phyloP scores from a whole-genome alignment of 2,797 vertebrate species.

The Platalea minor region DNA sequence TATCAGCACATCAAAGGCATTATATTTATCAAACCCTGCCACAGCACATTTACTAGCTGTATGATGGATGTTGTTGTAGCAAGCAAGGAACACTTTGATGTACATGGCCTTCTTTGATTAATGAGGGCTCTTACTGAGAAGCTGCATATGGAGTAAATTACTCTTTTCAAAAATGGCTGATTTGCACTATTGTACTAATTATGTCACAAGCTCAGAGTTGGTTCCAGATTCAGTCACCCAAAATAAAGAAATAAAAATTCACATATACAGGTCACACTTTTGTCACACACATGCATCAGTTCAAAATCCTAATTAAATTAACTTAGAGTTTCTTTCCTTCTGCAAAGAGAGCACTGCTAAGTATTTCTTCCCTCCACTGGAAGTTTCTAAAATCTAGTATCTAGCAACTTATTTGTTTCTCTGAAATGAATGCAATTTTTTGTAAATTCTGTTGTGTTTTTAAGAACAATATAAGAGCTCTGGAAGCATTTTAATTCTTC shows the following conservation, averaged over 20 bases:
- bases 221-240: slow-evolving; percentile 72
- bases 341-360: not conserved
- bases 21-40: slow-evolving; percentile 77
- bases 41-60: slow-evolving; percentile 74
- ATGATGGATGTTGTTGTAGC: slow-evolving; percentile 81
- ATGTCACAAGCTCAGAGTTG: slow-evolving; percentile 80
- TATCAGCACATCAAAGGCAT: slow-evolving; percentile 78
- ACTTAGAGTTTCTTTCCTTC: slow-evolving; percentile 10
- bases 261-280: slow-evolving; percentile 53
- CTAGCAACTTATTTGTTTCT: not conserved
- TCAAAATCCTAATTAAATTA: slow-evolving; percentile 74
- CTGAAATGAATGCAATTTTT: not conserved
- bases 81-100: slow-evolving; percentile 82
- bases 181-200: slow-evolving; percentile 87
- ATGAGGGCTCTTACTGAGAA: slow-evolving; percentile 81
- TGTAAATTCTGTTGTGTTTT: not conserved
- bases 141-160: slow-evolving; percentile 83
- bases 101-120: slow-evolving; percentile 84
- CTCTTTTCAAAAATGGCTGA: slow-evolving; percentile 85
- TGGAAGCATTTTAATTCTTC: not conserved
- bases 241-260: slow-evolving; percentile 51
- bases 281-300: slow-evolving; percentile 45
- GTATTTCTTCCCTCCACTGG: not conserved
- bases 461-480: not conserved
- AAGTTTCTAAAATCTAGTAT: not conserved